A percentile compares a stretch with the other conserved stretches of the same genome.
These are phyloP conservation scores for Bombus vancouverensis DNA, from an alignment of 1,140 invertebrate species.

Conservation along the genomic window DNA sequence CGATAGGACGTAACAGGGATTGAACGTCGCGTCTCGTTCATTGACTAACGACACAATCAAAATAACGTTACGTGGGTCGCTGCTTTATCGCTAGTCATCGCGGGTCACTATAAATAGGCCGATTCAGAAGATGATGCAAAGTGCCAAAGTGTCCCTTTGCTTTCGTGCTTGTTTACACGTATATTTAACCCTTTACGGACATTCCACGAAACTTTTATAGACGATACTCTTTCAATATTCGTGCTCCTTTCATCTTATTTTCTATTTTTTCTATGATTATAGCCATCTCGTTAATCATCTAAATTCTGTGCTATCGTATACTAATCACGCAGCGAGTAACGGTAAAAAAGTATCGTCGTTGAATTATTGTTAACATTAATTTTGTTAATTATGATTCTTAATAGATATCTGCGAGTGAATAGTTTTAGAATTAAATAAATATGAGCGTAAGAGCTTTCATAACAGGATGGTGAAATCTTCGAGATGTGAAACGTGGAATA, in stretches of 20 bases:
- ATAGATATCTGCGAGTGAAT: background rate
- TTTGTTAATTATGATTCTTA: background rate
- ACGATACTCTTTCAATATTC: background rate
- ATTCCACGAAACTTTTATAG: background rate
- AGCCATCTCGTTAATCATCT: background rate
- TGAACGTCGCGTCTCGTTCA: slow-evolving; percentile 58
- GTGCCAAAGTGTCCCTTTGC: background rate
- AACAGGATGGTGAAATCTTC: background rate
- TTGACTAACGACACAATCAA: slow-evolving; percentile 65
- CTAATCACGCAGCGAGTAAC: too few relatives aligned
- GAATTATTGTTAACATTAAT: background rate
- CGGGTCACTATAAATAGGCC: slow-evolving; percentile 32
- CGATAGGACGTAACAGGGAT: slow-evolving; percentile 33
- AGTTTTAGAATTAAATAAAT: background rate
- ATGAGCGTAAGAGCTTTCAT: background rate
- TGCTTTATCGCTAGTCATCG: slow-evolving; percentile 45
- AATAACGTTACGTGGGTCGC: slow-evolving; percentile 61
- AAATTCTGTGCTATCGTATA: background rate
- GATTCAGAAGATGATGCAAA: slow-evolving; percentile 14
- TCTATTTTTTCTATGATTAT: background rate
- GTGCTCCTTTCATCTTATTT: background rate
- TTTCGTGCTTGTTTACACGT: too few relatives aligned
- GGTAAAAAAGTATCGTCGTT: too few relatives aligned
- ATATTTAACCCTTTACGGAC: background rate
- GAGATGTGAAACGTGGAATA: background rate